phyloP scores from a whole-genome alignment of 2,797 vertebrate genomes.

The Hirundo rustica region DNA sequence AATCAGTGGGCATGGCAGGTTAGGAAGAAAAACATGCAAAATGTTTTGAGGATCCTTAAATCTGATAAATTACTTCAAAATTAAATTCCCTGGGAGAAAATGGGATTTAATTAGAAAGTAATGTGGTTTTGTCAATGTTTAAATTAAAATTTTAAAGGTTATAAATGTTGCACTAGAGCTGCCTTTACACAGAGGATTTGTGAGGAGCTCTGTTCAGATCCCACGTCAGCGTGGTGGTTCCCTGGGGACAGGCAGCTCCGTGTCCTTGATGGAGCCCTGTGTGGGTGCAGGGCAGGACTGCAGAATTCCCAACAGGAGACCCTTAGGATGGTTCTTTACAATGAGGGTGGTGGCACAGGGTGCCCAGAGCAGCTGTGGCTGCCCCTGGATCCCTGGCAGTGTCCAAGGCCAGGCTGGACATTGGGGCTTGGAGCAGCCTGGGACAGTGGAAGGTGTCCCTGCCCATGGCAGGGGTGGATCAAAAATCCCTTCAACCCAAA shows the following conservation, averaged over 20 bases:
- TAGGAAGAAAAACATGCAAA: slow-evolving; percentile 85
- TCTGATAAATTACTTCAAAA: slow-evolving; percentile 89
- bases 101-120: slow-evolving; percentile 81
- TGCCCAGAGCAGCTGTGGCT: neutral
- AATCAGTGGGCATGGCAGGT: slow-evolving; percentile 88
- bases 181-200: neutral
- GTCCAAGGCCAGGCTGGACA: rapidly evolving
- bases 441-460: neutral
- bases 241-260: neutral
- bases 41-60: slow-evolving; percentile 85
- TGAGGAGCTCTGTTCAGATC: neutral
- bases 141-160: slow-evolving; percentile 73
- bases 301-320: neutral
- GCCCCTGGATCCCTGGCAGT: neutral
- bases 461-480: rapidly evolving
- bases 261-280: rapidly evolving
- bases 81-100: slow-evolving; percentile 85
- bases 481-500: neutral
- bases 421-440: neutral
- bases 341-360: rapidly evolving
- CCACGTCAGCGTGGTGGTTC: rapidly evolving
- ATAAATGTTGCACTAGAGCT: slow-evolving; percentile 29
- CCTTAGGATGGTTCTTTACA: neutral
- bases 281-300: neutral
- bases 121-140: slow-evolving; percentile 79